Conservation (phyloP, 1,140 invertebrate species). For the Drosophila truncata region DNA sequence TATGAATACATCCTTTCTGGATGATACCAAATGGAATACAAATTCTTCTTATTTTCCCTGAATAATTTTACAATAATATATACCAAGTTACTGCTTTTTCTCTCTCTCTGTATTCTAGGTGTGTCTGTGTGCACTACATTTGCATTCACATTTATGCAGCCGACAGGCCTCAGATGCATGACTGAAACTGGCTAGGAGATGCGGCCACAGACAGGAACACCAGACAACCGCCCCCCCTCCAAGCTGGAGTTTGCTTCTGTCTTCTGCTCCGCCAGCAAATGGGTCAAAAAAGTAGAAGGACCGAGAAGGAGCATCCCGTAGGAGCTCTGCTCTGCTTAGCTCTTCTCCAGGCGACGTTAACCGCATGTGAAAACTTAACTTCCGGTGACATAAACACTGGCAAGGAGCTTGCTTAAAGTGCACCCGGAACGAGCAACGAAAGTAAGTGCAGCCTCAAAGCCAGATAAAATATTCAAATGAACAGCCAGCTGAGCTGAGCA, state of each 20-base stretch:
- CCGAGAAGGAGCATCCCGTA: slow-evolving; percentile 12
- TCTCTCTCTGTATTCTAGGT: neutral
- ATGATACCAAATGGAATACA: too few species aligned
- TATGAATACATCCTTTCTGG: too few species aligned
- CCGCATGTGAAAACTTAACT: slow-evolving; percentile 83
- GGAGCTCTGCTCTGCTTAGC: neutral
- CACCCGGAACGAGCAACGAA: slow-evolving; percentile 60
- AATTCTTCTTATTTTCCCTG: neutral
- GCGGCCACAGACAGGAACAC: slow-evolving; percentile 30
- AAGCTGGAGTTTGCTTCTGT: slow-evolving; percentile 15
- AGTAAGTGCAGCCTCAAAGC: slow-evolving; percentile 75
- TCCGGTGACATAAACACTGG: slow-evolving; percentile 82
- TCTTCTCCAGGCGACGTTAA: slow-evolving; percentile 70
- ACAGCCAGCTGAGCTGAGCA: slow-evolving; percentile 53
- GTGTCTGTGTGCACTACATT: slow-evolving; percentile 22
- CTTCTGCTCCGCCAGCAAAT: slow-evolving; percentile 53
- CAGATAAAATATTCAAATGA: slow-evolving; percentile 83
- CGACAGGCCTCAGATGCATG: slow-evolving; percentile 73
- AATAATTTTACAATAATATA: neutral
- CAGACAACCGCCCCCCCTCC: slow-evolving; percentile 2
- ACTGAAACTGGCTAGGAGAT: slow-evolving; percentile 43
- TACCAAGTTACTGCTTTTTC: neutral
- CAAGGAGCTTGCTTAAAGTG: slow-evolving; percentile 78
- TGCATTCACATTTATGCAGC: slow-evolving; percentile 35
- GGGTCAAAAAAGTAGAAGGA: slow-evolving; percentile 59